Evolutionary conservation across 2,888 invertebrate genomes (phyloP), one percentile per base, ranked within the genome.

Genomic region (Plutella xylostella): DNA sequence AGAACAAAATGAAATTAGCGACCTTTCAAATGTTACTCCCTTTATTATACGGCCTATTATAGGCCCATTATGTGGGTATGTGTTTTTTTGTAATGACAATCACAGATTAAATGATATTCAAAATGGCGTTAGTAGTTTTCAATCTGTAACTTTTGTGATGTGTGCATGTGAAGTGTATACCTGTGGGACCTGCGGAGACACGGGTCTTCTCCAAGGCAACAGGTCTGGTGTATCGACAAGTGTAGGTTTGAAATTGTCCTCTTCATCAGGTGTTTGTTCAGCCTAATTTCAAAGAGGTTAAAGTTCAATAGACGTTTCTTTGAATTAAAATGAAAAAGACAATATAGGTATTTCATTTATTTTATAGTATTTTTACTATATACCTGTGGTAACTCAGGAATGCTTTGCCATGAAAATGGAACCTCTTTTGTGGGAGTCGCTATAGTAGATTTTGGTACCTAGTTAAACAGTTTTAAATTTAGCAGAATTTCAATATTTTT

Each of bases 341-440:
- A 12, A 41, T 3, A 25, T 25, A 25, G 6, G 14, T 25, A 41
- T n/a, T 17, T 12, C 7, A 3, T 14, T 6, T 15, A 38, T 43
- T 28, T n/a, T 4, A 28, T 12, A 28, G 2, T 4, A 28, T 12
- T 12, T 28, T 28, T 28, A 11, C 4, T 37, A 43, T 56, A 46
- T 80, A 82, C 82, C 82, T 82, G 80, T 56, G 80, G 79, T 60
- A 82, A 67, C 69, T 80, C 82, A 51, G 82, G 80, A 59, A 82
- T 82, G 37, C 68, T 66, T 51, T 80, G 61, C 82, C 82, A 82
- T 49, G 82, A 82, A 58, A 82, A 80, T 42, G 73, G 67, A 35
- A 75, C 70, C 54, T 72, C 72, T 54, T 63, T 64, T 48, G 72
- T 68, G 37, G 69, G 58, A 52, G 67, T 68, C 19, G 73, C 63